phyloP scores from a whole-genome alignment of 2,888 invertebrate species.

The Nebria salina region DNA sequence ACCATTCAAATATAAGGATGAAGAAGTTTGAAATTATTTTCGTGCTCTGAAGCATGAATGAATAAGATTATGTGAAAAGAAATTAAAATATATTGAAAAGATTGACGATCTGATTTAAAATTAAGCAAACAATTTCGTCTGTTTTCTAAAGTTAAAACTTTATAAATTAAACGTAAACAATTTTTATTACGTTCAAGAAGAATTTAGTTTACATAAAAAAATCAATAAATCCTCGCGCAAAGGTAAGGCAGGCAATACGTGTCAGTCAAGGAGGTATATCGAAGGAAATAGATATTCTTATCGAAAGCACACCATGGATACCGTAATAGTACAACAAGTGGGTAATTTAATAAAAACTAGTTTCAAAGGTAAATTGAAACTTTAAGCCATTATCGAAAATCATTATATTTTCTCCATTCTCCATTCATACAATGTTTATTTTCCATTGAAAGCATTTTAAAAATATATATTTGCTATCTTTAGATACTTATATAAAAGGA shows the following conservation, averaged over 20 bases:
- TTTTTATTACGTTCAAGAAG: neutral
- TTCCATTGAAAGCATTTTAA: no score
- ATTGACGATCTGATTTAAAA: neutral
- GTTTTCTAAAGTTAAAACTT: neutral
- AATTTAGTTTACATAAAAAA: conserved; percentile 27
- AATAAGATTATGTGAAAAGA: no score
- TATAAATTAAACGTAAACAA: neutral
- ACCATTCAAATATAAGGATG: no score
- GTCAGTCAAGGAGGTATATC: neutral
- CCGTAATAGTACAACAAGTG: neutral
- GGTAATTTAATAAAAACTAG: neutral
- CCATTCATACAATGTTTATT: no score
- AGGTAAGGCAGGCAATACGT: conserved; percentile 6
- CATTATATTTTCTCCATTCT: neutral
- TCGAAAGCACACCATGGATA: neutral
- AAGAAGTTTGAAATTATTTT: no score
- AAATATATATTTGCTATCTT: no score
- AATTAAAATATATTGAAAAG: neutral
- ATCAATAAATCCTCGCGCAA: conserved; percentile 30
- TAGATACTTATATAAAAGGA: no score
- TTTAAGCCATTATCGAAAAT: neutral
- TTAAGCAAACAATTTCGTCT: neutral
- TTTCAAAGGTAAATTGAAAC: neutral
- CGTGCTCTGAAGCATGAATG: neutral
- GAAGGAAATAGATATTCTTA: neutral